Evolutionary conservation across 92 coral and sea anemone genomes (phyloP), one percentile per base, ranked within the genome.

Genomic region (Umimayanthus chanpuru): DNA sequence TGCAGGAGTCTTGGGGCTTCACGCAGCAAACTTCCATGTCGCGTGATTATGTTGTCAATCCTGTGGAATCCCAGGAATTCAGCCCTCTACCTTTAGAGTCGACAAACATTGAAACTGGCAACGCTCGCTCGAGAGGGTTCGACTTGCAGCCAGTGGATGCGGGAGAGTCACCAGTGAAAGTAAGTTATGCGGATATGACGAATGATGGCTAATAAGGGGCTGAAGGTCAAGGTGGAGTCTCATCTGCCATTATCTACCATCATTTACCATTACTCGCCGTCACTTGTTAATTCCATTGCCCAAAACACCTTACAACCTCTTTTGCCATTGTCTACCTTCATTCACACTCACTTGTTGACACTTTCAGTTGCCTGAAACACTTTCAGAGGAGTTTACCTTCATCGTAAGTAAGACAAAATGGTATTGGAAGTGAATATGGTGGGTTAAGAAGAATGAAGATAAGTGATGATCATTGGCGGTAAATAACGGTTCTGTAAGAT

Each of bases 101-200:
- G 50, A 83, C 87, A 83, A 83, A 70, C 43, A 89, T 67, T 28
- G 79, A 81, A 10, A 29, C 82, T 53, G 30, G 50, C 47, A 61
- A 73, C 44, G 14, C 88, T 14, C 85, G 64, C 41, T 73, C 85
- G 5, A 85, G 89, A 49, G 91, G 93, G 20, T 79, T 88, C 79
- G 93, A 64, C 38, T 55, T 91, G 72, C 47, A 40, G 64, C 88
- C 90, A 58, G 88, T 76, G 39, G 86, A 66, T 2, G 78, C 23
- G 70, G 87, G 41, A 2, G 91, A 83, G 28, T 76, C 89, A 6
- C 80, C 85, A 16, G 36, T 83, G 21, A 49, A 83, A 39, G 87
- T 83, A 43, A 70, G 53, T 81, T 47, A 53, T 18, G 58, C 14
- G 18, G 58, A 14, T 53, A 53, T 53, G 14, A 18, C 50, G 10